Base-by-base conservation (phyloP, 2,888 invertebrate species). In the Coleophora deauratella region DNA sequence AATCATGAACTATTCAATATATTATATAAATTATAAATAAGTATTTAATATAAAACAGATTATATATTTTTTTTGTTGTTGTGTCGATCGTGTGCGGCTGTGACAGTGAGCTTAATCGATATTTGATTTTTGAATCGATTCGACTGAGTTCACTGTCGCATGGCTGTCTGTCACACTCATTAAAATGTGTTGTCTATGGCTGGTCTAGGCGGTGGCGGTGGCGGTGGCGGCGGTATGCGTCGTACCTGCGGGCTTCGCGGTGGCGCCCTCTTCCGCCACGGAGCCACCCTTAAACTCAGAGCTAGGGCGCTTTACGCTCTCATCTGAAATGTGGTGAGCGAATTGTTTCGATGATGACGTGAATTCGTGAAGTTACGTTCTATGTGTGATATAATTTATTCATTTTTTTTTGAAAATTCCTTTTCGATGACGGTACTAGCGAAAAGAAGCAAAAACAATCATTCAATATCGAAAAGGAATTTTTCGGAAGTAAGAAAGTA, bases 231-330 rank as follows among this genome's bases (percentile, higher is more conserved):
- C 66, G 68, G 59, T 62, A 21, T 21, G 21, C 71, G 76, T 74
- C 80, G 76, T 80, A 80, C 84, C 85, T 85, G 74, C 74, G 63
- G 68, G 71, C 79, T 77, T 79, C 74, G 66, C 68, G 63, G 61
- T 55, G 67, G 67, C 64, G 52, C 66, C 69, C 57, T 82, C 86
- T 61, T 85, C 86, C 57, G 77, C 80, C 69, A 82, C 74, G 64
- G 82, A 85, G 58, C 74, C 72, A 64, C 91, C 91, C 82, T 93
- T 94, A 68, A 93, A 91, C 88, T 95, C 95, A 86, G 94, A 94
- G 86, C 93, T 94, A 72, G 94, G 94, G 84, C 94, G 91, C 79
- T 92, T 93, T 74, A 91, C 89, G 74, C 89, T 89, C 74, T 94
- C 94, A 81, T 92, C 91, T 93, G 76, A 70, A 84, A 86, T 70